Percentiles rank a stretch among this genome's conserved stretches.
These are phyloP conservation scores for Notothenia rossii DNA, from an alignment of 2,113 vertebrate genomes.

Conservation along the genomic window DNA sequence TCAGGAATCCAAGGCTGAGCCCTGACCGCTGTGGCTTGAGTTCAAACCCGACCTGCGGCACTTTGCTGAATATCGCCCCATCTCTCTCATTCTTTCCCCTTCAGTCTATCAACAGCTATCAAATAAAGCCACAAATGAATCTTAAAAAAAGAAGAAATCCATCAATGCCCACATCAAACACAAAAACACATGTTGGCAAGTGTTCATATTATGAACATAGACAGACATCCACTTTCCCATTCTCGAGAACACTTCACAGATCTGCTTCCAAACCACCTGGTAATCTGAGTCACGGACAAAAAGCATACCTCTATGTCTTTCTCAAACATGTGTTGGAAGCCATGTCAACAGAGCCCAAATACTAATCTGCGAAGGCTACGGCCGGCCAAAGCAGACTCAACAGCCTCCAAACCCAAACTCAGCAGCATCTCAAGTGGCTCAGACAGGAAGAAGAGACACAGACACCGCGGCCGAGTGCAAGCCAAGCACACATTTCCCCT, in stretches of 20 bases:
- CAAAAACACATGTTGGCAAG: slow-evolving; percentile 27
- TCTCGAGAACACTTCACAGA: slow-evolving; percentile 13
- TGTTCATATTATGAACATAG: background rate
- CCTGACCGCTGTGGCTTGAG: too few species aligned
- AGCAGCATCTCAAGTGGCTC: slow-evolving; percentile 61
- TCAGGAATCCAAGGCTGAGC: background rate
- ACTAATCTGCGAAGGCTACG: slow-evolving; percentile 27
- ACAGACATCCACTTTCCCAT: slow-evolving; percentile 13
- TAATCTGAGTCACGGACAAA: slow-evolving; percentile 34
- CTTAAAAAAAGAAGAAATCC: background rate
- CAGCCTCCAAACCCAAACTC: slow-evolving; percentile 61
- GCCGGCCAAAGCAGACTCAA: slow-evolving; percentile 54
- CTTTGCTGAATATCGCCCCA: too few species aligned
- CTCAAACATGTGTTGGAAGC: slow-evolving; percentile 39
- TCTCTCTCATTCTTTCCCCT: too few species aligned
- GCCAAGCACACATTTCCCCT: slow-evolving; percentile 59
- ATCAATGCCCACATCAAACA: slow-evolving; percentile 10
- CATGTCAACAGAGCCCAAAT: slow-evolving; percentile 36
- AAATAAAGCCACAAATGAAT: too few species aligned
- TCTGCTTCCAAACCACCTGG: slow-evolving; percentile 46
- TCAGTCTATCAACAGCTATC: too few species aligned
- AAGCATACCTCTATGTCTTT: slow-evolving; percentile 24
- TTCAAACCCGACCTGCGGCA: too few species aligned
- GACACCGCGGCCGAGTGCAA: slow-evolving; percentile 26
- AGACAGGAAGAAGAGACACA: slow-evolving; percentile 63